Percentiles rank a stretch among this genome's conserved stretches.
These are phyloP conservation scores for Melanophora roralis DNA, from an alignment of 2,888 invertebrate species.

Conservation along the genomic window DNA sequence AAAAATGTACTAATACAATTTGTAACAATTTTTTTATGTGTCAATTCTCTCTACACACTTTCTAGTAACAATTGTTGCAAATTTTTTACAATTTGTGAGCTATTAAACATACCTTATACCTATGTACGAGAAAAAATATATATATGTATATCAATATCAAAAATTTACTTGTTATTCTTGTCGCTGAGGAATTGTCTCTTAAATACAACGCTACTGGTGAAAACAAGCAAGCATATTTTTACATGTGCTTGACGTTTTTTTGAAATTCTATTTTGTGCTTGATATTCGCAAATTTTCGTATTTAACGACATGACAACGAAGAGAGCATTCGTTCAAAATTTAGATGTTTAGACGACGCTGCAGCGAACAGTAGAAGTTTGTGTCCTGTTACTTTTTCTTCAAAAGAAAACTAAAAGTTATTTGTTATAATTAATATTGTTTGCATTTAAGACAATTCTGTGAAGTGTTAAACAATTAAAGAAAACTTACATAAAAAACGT, in stretches of 20 bases:
- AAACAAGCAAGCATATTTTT: background rate
- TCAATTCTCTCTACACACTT: too few relatives aligned
- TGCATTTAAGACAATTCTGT: slow-evolving; percentile 3
- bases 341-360: slow-evolving; percentile 57
- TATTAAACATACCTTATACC: too few relatives aligned
- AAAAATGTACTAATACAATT: too few relatives aligned
- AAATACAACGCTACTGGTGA: slow-evolving; percentile 22
- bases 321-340: slow-evolving; percentile 16
- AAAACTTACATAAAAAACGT: background rate
- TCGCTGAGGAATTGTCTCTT: too few relatives aligned
- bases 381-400: too few relatives aligned
- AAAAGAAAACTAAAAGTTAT: background rate
- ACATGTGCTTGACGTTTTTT: background rate
- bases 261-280: slow-evolving; percentile 12
- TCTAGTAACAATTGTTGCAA: too few relatives aligned
- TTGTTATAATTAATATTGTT: slow-evolving; percentile 26
- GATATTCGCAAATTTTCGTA: slow-evolving; percentile 37
- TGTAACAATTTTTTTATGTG: too few relatives aligned
- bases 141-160: too few relatives aligned
- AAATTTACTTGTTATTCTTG: too few relatives aligned
- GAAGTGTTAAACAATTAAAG: slow-evolving; percentile 10
- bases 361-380: slow-evolving; percentile 44
- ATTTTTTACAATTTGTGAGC: too few relatives aligned
- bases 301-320: slow-evolving; percentile 49
- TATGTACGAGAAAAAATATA: too few relatives aligned